These are phyloP conservation scores for Drosophila ercepeae DNA, from an alignment of 1,140 invertebrate genomes.

Conservation along the genomic window DNA sequence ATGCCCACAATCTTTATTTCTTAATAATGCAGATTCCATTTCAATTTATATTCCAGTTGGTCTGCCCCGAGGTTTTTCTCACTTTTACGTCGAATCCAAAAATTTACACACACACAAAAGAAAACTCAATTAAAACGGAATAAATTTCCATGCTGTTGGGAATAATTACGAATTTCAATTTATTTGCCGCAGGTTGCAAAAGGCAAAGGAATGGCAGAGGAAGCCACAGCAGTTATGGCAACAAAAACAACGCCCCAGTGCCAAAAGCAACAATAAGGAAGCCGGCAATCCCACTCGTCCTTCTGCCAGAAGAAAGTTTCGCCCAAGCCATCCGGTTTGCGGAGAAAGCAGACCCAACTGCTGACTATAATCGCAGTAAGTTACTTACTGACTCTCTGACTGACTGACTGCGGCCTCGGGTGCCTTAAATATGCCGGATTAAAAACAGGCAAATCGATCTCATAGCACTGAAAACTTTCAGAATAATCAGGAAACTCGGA, in stretches of 20 bases:
- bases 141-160: slow-evolving; percentile 78
- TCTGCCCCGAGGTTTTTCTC: slow-evolving; percentile 32
- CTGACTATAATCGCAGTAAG: slow-evolving; percentile 45
- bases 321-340: not conserved
- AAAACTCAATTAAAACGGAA: slow-evolving; percentile 82
- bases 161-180: slow-evolving; percentile 83
- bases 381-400: slow-evolving; percentile 46
- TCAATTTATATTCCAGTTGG: slow-evolving; percentile 61
- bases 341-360: slow-evolving; percentile 7
- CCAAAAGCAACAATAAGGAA: slow-evolving; percentile 45
- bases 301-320: slow-evolving; percentile 50
- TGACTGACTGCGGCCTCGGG: slow-evolving; percentile 34
- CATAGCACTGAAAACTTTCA: not conserved
- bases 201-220: slow-evolving; percentile 45
- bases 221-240: slow-evolving; percentile 46
- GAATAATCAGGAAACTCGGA: too few relatives aligned
- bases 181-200: slow-evolving; percentile 76
- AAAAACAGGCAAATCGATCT: slow-evolving; percentile 11
- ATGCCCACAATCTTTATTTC: slow-evolving; percentile 50
- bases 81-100: slow-evolving; percentile 51
- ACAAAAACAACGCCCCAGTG: slow-evolving; percentile 26
- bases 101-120: slow-evolving; percentile 63
- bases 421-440: slow-evolving; percentile 21
- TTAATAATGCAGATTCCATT: slow-evolving; percentile 76
- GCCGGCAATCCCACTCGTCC: slow-evolving; percentile 47